Percentiles rank a stretch among this genome's conserved stretches.
Conservation (phyloP, 2,888 invertebrate genomes). For the Dusona sp. region DNA sequence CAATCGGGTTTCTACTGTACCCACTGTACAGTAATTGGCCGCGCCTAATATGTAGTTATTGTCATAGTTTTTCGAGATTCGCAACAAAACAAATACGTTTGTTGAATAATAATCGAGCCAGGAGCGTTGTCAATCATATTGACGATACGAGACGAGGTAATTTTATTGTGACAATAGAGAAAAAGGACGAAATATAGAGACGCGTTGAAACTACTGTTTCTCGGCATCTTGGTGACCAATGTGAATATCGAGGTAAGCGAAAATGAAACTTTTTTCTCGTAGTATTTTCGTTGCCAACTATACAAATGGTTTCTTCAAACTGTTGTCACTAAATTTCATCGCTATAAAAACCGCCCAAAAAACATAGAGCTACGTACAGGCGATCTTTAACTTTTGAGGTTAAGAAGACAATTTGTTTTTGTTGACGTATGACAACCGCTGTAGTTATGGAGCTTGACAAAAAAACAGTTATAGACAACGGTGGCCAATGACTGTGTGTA, state of each 20-base stretch:
- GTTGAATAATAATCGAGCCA: neutral
- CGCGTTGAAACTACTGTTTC: conserved; percentile 24
- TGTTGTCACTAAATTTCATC: neutral
- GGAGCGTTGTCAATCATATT: neutral
- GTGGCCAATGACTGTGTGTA: conserved; percentile 62
- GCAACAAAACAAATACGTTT: conserved; percentile 34
- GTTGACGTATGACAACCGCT: conserved; percentile 68
- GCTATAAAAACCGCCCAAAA: neutral
- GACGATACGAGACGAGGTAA: neutral
- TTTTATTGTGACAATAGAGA: neutral
- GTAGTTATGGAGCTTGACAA: conserved; percentile 39
- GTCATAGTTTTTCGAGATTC: conserved; percentile 47
- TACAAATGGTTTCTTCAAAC: neutral
- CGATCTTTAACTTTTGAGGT: conserved; percentile 54
- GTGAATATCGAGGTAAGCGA: conserved; percentile 58
- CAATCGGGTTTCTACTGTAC: conserved; percentile 57
- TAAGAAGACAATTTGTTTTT: conserved; percentile 59
- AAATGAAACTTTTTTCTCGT: neutral
- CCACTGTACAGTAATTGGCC: conserved; percentile 66
- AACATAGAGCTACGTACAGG: neutral
- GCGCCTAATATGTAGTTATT: conserved; percentile 65
- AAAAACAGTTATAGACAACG: conserved; percentile 60
- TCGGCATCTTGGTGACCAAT: conserved; percentile 58
- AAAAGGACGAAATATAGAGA: conserved; percentile 25
- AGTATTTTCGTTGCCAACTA: neutral